Evolutionary conservation across 2,113 vertebrate genomes (phyloP), one percentile per base, ranked within the genome.

Genomic region (Pelobates fuscus): DNA sequence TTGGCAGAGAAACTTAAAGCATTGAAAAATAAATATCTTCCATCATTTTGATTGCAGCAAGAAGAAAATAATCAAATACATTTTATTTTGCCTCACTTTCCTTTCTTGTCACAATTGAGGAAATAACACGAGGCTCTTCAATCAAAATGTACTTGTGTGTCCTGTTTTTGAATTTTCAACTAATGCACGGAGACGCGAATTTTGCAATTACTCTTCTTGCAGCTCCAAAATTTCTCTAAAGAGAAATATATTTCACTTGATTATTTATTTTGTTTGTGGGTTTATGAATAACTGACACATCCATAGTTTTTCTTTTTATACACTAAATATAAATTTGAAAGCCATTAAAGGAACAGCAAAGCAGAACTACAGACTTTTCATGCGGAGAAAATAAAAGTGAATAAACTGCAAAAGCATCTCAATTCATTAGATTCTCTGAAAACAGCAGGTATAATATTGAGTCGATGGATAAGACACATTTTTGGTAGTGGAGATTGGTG

Each of bases 91-190:
- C 44, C 60, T 32, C 41, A 72, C 59, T 72, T 72, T 72, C 59
- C 29, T 46, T 72, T 44, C 59, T 54, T 54, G 14, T 52, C 44
- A 63, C 70, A 72, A 63, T 72, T 63, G 59, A n/a, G 21, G 44
- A 72, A 72, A 72, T 72, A 72, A 63, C 70, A 37, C 61, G 70
- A 63, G 29, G 70, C 44, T 52, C 70, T 72, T 72, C 70, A 72
- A 72, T 72, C 70, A 72, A 72, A 72, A 72, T 72, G 70, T 72
- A 63, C 58, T 71, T 71, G 70, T 72, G 60, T 26, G 70, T 24
- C 57, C 69, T 72, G 43, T 72, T 63, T 72, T 72, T 72, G 44
- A 72, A 72, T 72, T 72, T 63, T 20, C 70, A 72, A 32, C 70
- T 72, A 72, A 72, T 71, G 69, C 70, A 72, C 60, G 52, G 27